Percentiles rank a stretch among this genome's conserved stretches.
phyloP scores from a whole-genome alignment of 2,113 vertebrate species.

The Sinocyclocheilus rhinocerous region DNA sequence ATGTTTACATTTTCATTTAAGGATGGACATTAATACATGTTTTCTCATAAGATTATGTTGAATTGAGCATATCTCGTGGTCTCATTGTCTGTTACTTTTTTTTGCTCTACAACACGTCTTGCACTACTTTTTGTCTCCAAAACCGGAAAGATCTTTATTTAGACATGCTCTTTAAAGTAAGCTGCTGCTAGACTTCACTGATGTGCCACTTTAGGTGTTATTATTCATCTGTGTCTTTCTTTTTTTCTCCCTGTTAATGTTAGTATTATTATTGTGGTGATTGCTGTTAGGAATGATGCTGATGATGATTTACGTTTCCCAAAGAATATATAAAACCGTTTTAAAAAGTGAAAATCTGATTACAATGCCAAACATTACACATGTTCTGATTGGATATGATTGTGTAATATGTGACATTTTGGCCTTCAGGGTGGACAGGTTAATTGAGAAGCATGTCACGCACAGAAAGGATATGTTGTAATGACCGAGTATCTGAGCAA shows the following conservation, averaged over 20 bases:
- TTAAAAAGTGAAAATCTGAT: not conserved
- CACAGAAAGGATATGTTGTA: no score
- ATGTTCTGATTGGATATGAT: not conserved
- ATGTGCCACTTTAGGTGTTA: not conserved
- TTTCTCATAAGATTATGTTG: not conserved
- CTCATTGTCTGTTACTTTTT: not conserved
- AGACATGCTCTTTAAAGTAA: not conserved
- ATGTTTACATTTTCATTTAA: no score
- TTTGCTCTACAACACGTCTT: not conserved
- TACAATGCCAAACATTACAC: not conserved
- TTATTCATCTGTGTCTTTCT: not conserved
- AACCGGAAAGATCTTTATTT: constrained; percentile 9
- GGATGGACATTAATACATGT: no score
- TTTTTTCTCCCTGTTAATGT: not conserved
- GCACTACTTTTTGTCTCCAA: not conserved
- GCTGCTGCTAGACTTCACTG: not conserved
- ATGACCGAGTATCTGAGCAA: no score
- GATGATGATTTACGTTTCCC: not conserved
- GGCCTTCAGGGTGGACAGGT: not conserved
- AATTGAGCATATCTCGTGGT: not conserved
- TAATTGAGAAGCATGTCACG: not conserved
- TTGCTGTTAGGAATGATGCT: not conserved
- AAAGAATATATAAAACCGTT: not conserved
- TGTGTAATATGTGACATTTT: not conserved
- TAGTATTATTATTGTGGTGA: not conserved